A percentile compares a stretch with the other conserved stretches of the same genome.
Conservation (phyloP, 2,888 invertebrate species). For the Athalia circularis region DNA sequence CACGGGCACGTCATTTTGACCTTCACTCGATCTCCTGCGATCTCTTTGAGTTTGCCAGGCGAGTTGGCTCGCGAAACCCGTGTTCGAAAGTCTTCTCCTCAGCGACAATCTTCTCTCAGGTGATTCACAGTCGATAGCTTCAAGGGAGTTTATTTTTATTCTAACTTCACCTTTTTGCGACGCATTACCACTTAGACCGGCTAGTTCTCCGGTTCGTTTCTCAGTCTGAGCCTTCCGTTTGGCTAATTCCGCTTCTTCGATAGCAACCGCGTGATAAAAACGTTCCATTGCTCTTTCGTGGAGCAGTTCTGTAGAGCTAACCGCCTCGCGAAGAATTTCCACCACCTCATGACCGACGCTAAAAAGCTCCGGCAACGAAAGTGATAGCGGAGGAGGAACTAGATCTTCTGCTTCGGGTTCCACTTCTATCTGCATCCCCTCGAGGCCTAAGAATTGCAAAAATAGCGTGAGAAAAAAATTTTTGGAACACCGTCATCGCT, state of each 20-base stretch:
- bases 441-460: constrained; percentile 1
- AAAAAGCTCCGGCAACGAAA: constrained; percentile 87
- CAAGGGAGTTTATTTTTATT: constrained; percentile 76
- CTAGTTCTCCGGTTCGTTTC: constrained; percentile 66
- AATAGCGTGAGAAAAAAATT: not conserved
- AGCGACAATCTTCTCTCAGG: constrained; percentile 75
- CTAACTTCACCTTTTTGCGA: constrained; percentile 60
- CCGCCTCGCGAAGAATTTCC: constrained; percentile 81
- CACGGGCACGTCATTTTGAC: constrained; percentile 60
- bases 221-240: constrained; percentile 60
- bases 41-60: constrained; percentile 62
- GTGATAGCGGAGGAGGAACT: constrained; percentile 86
- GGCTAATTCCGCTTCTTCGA: constrained; percentile 80
- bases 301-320: constrained; percentile 88
- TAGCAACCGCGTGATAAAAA: constrained; percentile 85
- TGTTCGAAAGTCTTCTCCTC: constrained; percentile 75
- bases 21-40: constrained; percentile 68
- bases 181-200: constrained; percentile 60
- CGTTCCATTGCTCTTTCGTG: constrained; percentile 89
- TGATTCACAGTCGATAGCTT: constrained; percentile 73
- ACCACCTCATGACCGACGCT: constrained; percentile 77
- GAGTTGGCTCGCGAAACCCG: constrained; percentile 70
- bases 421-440: not conserved
- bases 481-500: not conserved
- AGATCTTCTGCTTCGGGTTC: constrained; percentile 77